Base-by-base conservation (phyloP, 2,113 vertebrate species). In the Nibea albiflora region DNA sequence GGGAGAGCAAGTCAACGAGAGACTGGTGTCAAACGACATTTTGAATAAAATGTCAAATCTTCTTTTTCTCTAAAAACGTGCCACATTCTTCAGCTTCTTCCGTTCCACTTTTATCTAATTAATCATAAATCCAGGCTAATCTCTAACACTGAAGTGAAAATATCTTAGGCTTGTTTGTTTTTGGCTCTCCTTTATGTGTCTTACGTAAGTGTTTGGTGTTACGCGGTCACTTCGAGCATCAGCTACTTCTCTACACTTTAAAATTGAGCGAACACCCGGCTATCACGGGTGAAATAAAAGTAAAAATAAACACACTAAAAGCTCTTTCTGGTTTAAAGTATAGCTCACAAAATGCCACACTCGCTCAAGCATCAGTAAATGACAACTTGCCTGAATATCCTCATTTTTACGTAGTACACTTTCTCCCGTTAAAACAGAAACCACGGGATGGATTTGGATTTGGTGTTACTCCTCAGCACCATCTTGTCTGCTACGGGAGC, bases 251-350 rank as follows among this genome's bases (percentile, higher is more conserved):
- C 19, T 9, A 53, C 22, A 19, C 7, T 24, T 24, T 35, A 35
- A 49, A 11, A 61, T 3, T 2, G 26, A 11, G 46, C n/a, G 24
- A 54, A 26, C 11, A 10, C n/a, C 39, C 8, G 26, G 46, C 26
- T 17, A 54, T 71, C 20, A 26, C 1, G 10, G 54, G 26, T n/a
- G 31, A 61, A 64, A 56, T 54, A 49, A 56, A 75, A 53, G 60
- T 66, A n/a, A 54, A 35, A 78, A 20, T 28, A 65, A 31, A 52
- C 58, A 66, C 47, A 53, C 14, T 66, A 8, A 84, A 76, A 63
- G 61, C 31, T 3, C 28, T 31, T 58, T 26, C 2, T n/a, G 53
- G 12, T 68, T 47, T 78, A n/a, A 56, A 78, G 46, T 26, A n/a
- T 0, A 39, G 63, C 56, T 26, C 44, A 16, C 39, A 53, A 73